Evolutionary conservation across 2,888 invertebrate genomes (phyloP).

Genomic region (Trachelus iudaicus): DNA sequence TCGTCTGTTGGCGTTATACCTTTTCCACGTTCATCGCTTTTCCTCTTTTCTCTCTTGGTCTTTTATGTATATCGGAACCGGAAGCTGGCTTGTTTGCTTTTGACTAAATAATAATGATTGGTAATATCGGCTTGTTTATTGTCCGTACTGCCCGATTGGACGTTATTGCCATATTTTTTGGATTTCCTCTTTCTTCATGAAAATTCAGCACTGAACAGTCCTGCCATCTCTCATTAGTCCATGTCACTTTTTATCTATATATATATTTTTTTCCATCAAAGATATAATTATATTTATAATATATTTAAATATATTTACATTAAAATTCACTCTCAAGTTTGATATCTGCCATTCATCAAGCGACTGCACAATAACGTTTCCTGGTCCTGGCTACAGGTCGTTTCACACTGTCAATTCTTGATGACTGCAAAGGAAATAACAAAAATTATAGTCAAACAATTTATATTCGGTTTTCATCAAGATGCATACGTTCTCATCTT

Average conservation of each 20-base stretch:
- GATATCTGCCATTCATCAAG: no score
- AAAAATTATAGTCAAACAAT: not conserved
- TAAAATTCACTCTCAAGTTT: not conserved
- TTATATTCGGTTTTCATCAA: not conserved
- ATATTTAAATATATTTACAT: not conserved
- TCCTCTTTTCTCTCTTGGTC: not conserved
- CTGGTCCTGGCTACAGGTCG: not conserved
- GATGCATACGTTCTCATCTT: not conserved
- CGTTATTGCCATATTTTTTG: slow-evolving; percentile 31
- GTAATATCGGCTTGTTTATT: slow-evolving; percentile 42
- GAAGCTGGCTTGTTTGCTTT: slow-evolving; percentile 27
- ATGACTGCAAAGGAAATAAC: no score
- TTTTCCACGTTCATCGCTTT: not conserved
- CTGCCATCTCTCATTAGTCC: not conserved
- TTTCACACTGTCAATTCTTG: not conserved
- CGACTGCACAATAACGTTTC: not conserved
- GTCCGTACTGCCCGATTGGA: slow-evolving; percentile 19
- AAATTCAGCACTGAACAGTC: slow-evolving; percentile 25
- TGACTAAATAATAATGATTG: slow-evolving; percentile 40
- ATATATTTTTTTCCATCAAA: not conserved
- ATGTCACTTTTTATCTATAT: slow-evolving; percentile 7
- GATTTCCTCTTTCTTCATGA: slow-evolving; percentile 16
- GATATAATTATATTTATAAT: not conserved
- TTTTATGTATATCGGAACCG: not conserved
- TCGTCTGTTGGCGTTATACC: not conserved